A percentile compares a stretch with the other conserved stretches of the same genome.
Evolutionary conservation across 2,797 vertebrate species (phyloP).

Genomic region (Mormyrops boulengeri): DNA sequence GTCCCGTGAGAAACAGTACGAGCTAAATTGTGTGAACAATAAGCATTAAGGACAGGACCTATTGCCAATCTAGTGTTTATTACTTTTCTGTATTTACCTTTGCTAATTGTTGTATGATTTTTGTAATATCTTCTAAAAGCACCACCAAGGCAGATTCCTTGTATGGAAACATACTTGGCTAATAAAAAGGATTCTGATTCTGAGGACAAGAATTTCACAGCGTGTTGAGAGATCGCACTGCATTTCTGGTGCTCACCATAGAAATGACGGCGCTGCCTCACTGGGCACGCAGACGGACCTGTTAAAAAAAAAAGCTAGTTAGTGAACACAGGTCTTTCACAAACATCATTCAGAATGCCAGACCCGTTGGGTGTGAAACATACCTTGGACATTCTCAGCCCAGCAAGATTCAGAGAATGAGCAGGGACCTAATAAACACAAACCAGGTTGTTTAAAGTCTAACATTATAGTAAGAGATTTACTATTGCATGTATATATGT

Average conservation of each 20-base stretch:
- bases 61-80: too few relatives aligned
- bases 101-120: too few relatives aligned
- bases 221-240: background rate
- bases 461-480: background rate
- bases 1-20: background rate
- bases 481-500: background rate
- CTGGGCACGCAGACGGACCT: slow-evolving; percentile 13
- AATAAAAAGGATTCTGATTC: too few relatives aligned
- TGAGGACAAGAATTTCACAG: background rate
- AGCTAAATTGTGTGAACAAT: background rate
- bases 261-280: slow-evolving; percentile 31
- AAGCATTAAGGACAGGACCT: background rate
- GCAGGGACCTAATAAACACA: slow-evolving; percentile 47
- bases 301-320: background rate
- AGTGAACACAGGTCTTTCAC: background rate
- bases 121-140: too few relatives aligned
- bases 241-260: slow-evolving; percentile 32
- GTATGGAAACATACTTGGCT: too few relatives aligned
- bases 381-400: slow-evolving; percentile 39
- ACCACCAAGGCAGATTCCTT: too few relatives aligned
- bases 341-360: background rate
- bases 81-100: too few relatives aligned
- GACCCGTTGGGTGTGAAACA: background rate
- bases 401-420: slow-evolving; percentile 50
- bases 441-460: background rate